phyloP scores from a whole-genome alignment of 2,888 invertebrate species.

The Thecocarcelia acutangulata region DNA sequence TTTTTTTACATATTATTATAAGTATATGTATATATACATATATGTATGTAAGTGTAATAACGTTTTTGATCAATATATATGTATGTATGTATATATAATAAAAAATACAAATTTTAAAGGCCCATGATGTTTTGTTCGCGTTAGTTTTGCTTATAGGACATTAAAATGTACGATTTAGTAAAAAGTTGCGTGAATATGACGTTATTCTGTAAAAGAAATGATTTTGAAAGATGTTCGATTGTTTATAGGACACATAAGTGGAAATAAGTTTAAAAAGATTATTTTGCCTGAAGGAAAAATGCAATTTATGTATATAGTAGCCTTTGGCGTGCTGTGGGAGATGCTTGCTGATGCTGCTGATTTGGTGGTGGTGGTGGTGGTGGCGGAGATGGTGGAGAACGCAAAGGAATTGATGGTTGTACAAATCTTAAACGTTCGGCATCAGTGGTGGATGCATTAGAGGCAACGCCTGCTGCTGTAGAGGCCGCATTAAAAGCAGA shows the following conservation, averaged over 20 bases:
- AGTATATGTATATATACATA: constrained; percentile 11
- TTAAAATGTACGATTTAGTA: constrained; percentile 19
- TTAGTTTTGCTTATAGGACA: constrained; percentile 26
- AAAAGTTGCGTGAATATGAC: constrained; percentile 25
- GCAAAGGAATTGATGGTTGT: constrained; percentile 77
- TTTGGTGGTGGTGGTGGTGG: constrained; percentile 76
- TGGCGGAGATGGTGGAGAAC: constrained; percentile 73
- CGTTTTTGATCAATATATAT: not conserved
- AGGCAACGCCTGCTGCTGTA: constrained; percentile 60
- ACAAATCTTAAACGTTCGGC: constrained; percentile 78
- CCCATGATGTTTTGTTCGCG: constrained; percentile 54
- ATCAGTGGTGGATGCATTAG: constrained; percentile 71
- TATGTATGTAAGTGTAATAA: not conserved
- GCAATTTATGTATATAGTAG: constrained; percentile 76
- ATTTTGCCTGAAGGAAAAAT: constrained; percentile 59
- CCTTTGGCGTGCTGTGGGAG: constrained; percentile 76
- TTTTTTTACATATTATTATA: not conserved
- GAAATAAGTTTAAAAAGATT: constrained; percentile 52
- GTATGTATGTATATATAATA: constrained; percentile 52
- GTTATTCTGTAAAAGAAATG: constrained; percentile 39
- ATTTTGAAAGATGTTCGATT: constrained; percentile 50
- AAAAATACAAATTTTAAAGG: constrained; percentile 65
- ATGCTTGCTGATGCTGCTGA: constrained; percentile 60
- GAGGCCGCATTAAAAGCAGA: constrained; percentile 79
- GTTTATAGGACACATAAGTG: constrained; percentile 62